Evolutionary conservation across 2,113 vertebrate genomes (phyloP), one percentile per base, ranked within the genome.

Genomic region (Hemiprocne comata): DNA sequence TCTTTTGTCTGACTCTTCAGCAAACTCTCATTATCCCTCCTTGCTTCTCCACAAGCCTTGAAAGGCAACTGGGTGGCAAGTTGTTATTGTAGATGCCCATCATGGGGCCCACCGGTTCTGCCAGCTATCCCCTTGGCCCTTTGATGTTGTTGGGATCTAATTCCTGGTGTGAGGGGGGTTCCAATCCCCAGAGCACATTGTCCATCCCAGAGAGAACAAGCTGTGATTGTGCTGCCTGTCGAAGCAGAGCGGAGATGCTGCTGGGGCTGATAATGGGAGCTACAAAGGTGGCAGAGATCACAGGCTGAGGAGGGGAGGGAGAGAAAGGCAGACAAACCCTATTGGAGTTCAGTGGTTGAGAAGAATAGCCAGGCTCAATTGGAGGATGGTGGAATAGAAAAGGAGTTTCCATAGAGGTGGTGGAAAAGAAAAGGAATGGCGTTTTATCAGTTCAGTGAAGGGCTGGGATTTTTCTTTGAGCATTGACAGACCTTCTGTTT

Each of bases 251-350:
- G 1, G 88, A 95, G 92, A 83, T 51, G 73, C 86, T 93, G 92
- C 90, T 87, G 92, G 50, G 76, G 74, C 80, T 78, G 92, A 89
- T 85, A 96, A 96, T 82, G 62, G 95, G 62, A 94, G 61, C 18
- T 78, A 78, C 80, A 96, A 94, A 94, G 88, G 90, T 89, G 84
- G 36, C 77, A 73, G 92, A 93, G 86, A 96, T 95, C 88, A 95
- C 76, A 93, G 70, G 16, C 40, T 81, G 28, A 77, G 65, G 38
- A 78, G 38, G 44, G 70, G 61, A 86, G 53, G 44, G 48, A 83
- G 20, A 58, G 67, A 76, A 73, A 81, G 69, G 75, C 29, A 86
- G 82, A 53, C 40, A 90, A 92, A 89, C 73, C 4, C 2, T 44
- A 82, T 2, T 78, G 88, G 90, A 90, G 76, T 89, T 94, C 90